phyloP scores from a whole-genome alignment of 30 jellyfish, hydroid and myxozoan genomes.

The Sanderia malayensis region DNA sequence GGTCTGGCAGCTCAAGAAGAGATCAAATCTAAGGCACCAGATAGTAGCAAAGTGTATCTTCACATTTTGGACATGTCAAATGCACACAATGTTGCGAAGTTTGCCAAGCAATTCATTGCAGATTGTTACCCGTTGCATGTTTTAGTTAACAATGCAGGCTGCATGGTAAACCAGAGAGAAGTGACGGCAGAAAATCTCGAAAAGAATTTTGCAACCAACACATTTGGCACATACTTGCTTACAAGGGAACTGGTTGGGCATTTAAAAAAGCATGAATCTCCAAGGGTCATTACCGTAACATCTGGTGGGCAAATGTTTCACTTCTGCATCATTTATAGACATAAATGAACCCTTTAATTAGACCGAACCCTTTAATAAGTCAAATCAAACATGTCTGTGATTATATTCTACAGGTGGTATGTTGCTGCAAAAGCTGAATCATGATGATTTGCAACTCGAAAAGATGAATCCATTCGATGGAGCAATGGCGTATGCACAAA shows the following conservation, averaged over 20 bases:
- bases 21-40: conserved; percentile 35
- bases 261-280: conserved; percentile 53
- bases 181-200: conserved; percentile 51
- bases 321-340: too few relatives aligned
- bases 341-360: too few relatives aligned
- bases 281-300: conserved; percentile 78
- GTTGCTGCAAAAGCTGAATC: conserved; percentile 63
- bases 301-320: conserved; percentile 39
- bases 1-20: conserved; percentile 68
- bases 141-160: conserved; percentile 79
- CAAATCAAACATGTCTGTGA: too few relatives aligned
- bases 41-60: conserved; percentile 54
- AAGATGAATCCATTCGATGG: conserved; percentile 74
- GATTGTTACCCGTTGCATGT: conserved; percentile 59
- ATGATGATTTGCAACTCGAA: conserved; percentile 57
- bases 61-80: conserved; percentile 72
- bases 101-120: conserved; percentile 53
- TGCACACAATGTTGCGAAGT: conserved; percentile 49
- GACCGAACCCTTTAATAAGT: too few relatives aligned
- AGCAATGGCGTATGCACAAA: conserved; percentile 77
- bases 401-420: conserved; percentile 91
- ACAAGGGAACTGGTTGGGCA: conserved; percentile 67
- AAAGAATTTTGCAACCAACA: conserved; percentile 71
- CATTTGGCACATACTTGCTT: conserved; percentile 70
- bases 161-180: conserved; percentile 63